A percentile compares a stretch with the other conserved stretches of the same genome.
These are phyloP conservation scores for Anguilla anguilla DNA, from an alignment of 2,797 vertebrate genomes.

Conservation along the genomic window DNA sequence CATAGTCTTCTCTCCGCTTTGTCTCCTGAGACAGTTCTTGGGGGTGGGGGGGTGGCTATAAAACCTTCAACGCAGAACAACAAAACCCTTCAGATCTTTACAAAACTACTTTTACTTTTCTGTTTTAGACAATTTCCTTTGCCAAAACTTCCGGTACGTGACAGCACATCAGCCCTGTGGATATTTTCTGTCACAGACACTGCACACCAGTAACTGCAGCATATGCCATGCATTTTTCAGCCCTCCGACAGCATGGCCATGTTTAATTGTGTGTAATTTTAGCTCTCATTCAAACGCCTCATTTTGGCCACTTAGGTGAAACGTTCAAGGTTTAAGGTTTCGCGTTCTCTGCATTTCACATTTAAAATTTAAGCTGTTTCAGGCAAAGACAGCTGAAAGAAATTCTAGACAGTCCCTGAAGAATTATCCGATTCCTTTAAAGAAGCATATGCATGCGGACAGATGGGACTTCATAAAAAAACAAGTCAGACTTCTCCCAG, in stretches of 20 bases:
- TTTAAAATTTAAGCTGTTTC: neutral
- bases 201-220: neutral
- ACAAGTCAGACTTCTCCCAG: neutral
- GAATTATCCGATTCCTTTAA: constrained; percentile 11
- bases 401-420: constrained; percentile 26
- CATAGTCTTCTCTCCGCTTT: neutral
- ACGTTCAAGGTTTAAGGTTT: neutral
- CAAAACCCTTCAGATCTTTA: constrained; percentile 14
- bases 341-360: neutral
- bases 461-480: constrained; percentile 24
- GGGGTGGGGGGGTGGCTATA: neutral
- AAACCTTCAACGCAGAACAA: neutral
- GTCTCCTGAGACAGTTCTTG: neutral
- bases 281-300: neutral
- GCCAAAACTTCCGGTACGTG: neutral
- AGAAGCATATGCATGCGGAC: constrained; percentile 17
- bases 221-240: neutral
- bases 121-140: neutral
- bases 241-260: neutral
- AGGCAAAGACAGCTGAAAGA: neutral
- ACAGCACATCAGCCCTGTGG: neutral
- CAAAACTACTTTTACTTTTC: neutral
- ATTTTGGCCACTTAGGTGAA: neutral
- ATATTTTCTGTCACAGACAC: neutral
- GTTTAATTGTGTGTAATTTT: neutral